Evolutionary conservation across 2,113 vertebrate species (phyloP).

Genomic region (Ginglymostoma cirratum): DNA sequence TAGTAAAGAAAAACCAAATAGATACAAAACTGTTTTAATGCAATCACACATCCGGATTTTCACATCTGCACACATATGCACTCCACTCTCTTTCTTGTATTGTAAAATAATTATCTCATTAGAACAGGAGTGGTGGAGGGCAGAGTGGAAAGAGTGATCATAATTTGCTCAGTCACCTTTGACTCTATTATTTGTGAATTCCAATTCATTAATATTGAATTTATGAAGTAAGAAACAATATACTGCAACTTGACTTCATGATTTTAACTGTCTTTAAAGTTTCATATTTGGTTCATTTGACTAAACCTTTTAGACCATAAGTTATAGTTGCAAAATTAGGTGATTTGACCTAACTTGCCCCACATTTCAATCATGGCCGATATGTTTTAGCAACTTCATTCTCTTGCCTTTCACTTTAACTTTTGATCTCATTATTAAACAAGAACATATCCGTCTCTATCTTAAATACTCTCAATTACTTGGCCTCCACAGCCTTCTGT

Average conservation of each 20-base stretch:
- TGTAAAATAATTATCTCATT: not conserved
- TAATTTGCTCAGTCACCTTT: not conserved
- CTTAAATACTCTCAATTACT: too few relatives aligned
- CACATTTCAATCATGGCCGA: too few relatives aligned
- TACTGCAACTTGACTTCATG: not conserved
- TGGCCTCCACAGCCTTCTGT: too few relatives aligned
- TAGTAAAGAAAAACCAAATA: not conserved
- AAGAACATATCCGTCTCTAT: too few relatives aligned
- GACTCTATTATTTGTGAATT: not conserved
- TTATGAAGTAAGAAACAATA: not conserved
- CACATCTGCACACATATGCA: not conserved
- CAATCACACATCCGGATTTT: not conserved
- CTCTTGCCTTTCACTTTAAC: too few relatives aligned
- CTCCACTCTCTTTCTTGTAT: not conserved
- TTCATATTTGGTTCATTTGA: not conserved
- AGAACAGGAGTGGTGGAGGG: not conserved
- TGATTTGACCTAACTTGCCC: too few relatives aligned
- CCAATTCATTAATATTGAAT: not conserved
- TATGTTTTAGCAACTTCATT: too few relatives aligned
- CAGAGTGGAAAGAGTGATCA: not conserved
- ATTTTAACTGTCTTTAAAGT: not conserved
- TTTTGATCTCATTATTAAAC: too few relatives aligned
- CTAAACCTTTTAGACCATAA: not conserved
- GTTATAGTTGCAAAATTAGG: too few relatives aligned
- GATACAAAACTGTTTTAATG: not conserved